Base-by-base conservation (phyloP, 2,113 vertebrate species). In the Pomatorhinus ruficollis region DNA sequence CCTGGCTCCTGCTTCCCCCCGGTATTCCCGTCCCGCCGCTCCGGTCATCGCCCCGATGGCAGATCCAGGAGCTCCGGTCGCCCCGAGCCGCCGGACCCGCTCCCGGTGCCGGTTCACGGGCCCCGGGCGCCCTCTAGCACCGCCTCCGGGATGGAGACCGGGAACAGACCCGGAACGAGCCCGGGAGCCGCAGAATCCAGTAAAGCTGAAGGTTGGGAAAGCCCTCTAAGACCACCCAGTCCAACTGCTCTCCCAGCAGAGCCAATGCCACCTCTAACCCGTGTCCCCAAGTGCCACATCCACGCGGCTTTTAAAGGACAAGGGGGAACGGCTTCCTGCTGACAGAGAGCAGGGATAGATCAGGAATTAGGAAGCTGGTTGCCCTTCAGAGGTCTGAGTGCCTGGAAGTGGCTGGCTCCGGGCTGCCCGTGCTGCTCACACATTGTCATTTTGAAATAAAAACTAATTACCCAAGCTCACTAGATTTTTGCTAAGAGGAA, bases 1-100 rank as follows among this genome's bases (percentile, higher is more conserved):
- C 40, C 69, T 12, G 74, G 20, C 61, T 82, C 39, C 57, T 15
- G 27, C 64, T 44, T 8, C 1, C 1, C 2, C 17, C 2, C 25
- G 4, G 0, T 7, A 0, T 2, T 64, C 30, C 18, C 15, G 0
- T 25, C 27, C 12, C 35, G 22, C 30, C 9, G 42, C 90, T 22
- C 56, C 20, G 4, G 7, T 2, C 44, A 1, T 0, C 10, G 2
- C 50, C 39, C 22, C 6, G 31, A 1, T 0, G 35, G 6, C 70
- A n/a, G 20, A 9, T 2, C 28, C 85, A 0, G 31, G 18, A 23
- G 5, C n/a, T 15, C 11, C 8, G 65, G 2, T 0, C 5, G 24
- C 28, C 5, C 12, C 18, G 53, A 33, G 39, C 27, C 33, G 30
- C n/a, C 56, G 33, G 54, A 57, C 21, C 57, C 57, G n/a, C n/a